Conservation (phyloP, 2,888 invertebrate species). For the Pandemis cinnamomeana region DNA sequence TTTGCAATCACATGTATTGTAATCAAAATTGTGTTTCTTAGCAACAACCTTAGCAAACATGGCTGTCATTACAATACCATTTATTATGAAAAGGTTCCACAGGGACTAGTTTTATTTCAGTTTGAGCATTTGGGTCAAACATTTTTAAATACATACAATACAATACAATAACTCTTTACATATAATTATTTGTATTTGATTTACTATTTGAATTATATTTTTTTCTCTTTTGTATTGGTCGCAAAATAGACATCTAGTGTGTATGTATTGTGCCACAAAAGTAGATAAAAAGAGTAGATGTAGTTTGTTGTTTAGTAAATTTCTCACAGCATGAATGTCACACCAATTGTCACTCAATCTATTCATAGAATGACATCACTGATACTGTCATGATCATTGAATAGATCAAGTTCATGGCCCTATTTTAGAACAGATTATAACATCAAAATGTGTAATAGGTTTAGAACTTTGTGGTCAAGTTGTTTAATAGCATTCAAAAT, state of each 20-base stretch:
- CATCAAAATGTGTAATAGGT: background rate
- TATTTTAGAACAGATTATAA: background rate
- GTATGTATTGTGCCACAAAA: background rate
- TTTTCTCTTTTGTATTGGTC: background rate
- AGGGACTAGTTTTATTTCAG: background rate
- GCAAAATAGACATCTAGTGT: background rate
- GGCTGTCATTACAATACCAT: background rate
- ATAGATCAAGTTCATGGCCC: background rate
- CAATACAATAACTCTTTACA: too few relatives aligned
- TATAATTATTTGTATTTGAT: too few relatives aligned
- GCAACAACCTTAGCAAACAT: background rate
- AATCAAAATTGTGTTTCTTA: background rate
- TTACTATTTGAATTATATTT: background rate
- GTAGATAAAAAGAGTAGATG: background rate
- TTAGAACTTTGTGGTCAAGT: background rate
- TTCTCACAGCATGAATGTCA: background rate
- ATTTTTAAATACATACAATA: too few relatives aligned
- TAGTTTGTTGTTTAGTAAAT: background rate
- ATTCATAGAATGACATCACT: slow-evolving; percentile 5
- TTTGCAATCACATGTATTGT: background rate
- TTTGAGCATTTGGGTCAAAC: too few relatives aligned
- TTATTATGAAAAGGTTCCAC: background rate
- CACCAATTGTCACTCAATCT: background rate
- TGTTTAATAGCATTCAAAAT: background rate
- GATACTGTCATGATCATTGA: background rate